Evolutionary conservation across 2,888 invertebrate species (phyloP), one percentile per base, ranked within the genome.

Genomic region (Steromphala cineraria): DNA sequence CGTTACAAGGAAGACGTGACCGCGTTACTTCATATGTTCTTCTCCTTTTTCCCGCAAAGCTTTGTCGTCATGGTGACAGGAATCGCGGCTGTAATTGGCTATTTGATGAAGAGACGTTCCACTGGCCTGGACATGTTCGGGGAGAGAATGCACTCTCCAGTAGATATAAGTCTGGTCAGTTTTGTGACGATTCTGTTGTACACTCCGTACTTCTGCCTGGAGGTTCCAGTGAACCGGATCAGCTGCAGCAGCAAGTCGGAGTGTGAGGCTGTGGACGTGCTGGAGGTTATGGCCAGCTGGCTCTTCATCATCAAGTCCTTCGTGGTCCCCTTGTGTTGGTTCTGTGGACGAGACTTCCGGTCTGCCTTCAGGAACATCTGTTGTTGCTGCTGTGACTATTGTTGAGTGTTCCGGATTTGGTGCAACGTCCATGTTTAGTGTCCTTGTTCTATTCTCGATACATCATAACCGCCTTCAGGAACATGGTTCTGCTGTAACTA

Each of bases 111-210:
- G 52, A 79, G 84, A 10, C 83, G 83, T 52, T 80, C 83, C 53
- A 79, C 83, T 55, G 82, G 84, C 4, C 79, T 86, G 79, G 86
- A 86, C 81, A 83, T 83, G 52, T 81, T 80, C 24, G 86, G 86
- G 0, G 86, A 86, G 62, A 78, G 86, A 28, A 81, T 86, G 55
- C 83, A 82, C 53, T 83, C 86, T 15, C 86, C 86, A 17, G 83
- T 84, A 56, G 86, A 86, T 75, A 83, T 86, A 67, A 83, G 84
- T 56, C 56, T 84, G 81, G 86, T 82, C 40, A 83, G 83, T 67
- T 86, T 86, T 67, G 56, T 82, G 74, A 82, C 82, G 53, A 67
- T 86, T 24, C 80, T 84, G 53, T 79, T 84, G 53, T 86, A 86
- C 81, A 80, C 84, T 0, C 84, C 86, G 7, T 80, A 81, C 40